A percentile compares a stretch with the other conserved stretches of the same genome.
phyloP scores from a whole-genome alignment of 2,113 vertebrate species.

The Diadophis punctatus region DNA sequence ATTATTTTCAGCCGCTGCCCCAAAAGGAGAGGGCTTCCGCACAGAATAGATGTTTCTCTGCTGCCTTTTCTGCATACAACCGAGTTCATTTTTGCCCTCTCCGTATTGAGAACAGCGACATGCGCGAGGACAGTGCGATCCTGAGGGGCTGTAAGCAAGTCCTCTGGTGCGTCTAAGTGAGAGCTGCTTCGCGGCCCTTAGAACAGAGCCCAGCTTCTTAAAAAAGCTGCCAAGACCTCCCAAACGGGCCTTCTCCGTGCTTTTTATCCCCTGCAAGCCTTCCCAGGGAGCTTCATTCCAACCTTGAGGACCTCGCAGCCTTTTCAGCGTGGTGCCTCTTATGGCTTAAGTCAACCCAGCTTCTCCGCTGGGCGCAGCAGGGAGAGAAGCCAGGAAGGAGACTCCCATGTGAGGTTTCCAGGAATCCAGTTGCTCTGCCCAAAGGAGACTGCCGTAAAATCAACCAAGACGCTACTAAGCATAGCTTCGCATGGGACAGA shows the following conservation, averaged over 20 bases:
- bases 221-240: not conserved
- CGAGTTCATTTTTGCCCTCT: not conserved
- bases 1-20: not conserved
- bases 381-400: not conserved
- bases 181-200: not conserved
- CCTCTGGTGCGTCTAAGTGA: not conserved
- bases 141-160: not conserved
- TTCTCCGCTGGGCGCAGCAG: not conserved
- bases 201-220: not conserved
- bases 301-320: too few relatives aligned
- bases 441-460: not conserved
- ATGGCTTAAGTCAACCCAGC: too few relatives aligned
- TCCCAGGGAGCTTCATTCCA: too few relatives aligned
- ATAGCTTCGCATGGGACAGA: too few relatives aligned
- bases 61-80: not conserved
- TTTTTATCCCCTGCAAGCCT: not conserved
- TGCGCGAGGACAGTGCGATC: not conserved
- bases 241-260: not conserved
- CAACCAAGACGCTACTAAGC: not conserved
- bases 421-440: not conserved
- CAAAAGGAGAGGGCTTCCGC: not conserved
- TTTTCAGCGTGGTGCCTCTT: not conserved
- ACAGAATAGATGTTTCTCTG: not conserved
- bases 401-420: not conserved
- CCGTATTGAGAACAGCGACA: not conserved